Evolutionary conservation across 1,140 invertebrate species (phyloP), one percentile per base, ranked within the genome.

Genomic region (Drosophila ercepeae): DNA sequence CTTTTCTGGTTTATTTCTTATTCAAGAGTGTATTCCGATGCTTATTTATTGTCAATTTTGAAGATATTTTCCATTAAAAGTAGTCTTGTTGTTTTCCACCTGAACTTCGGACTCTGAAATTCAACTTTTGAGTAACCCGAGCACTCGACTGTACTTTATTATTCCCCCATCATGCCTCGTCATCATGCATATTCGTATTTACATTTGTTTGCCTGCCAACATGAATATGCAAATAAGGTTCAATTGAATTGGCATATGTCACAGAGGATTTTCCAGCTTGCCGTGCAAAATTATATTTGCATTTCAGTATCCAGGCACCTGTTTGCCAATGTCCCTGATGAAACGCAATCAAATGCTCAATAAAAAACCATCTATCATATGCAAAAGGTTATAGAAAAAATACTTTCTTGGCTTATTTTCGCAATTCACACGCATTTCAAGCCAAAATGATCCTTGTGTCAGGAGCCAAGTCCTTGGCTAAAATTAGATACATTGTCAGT

Each of bases 151-250:
- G 59, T 51, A 51, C 34, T 13, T 25, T 27, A 25, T 29, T 27
- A 32, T 29, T 55, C 16, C 21, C 19, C 6, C 46, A 34, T 67
- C n/a, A 42, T 67, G 36, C 11, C 29, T 9, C 0, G 5, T 27
- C 1, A 8, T 25, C 19, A 48, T 18, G 21, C 11, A 4, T 49
- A 29, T 16, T 3, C 19, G 65, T 53, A 44, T 64, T 63, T 52
- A 44, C 63, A 65, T 67, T 65, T 65, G 48, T 67, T 65, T 67
- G 48, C 39, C 27, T 11, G 18, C n/a, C 18, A 60, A 21, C 50
- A 65, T 67, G 48, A 65, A 67, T 67, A 67, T 67, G 63, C 34
- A 53, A 67, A 67, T 67, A 65, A n/a, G 45, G 11, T 65, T 52
- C 63, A 44, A 65, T 67, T 53, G 46, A 53, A 34, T 52, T 52